Base-by-base conservation (phyloP, 2,888 invertebrate genomes). In the Cotesia congregata region DNA sequence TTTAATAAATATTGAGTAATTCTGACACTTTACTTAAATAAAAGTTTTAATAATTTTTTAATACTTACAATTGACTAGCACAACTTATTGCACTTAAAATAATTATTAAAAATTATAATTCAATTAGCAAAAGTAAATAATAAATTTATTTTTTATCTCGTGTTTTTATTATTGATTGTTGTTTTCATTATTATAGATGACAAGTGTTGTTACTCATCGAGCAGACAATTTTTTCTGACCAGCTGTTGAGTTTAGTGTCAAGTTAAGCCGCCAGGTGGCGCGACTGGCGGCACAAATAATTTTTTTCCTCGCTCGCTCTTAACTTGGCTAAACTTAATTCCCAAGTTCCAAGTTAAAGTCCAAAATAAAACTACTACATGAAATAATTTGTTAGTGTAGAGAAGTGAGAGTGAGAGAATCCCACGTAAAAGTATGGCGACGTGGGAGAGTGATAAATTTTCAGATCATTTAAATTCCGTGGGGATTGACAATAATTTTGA, bases 391-490 rank as follows among this genome's bases (percentile, higher is more conserved):
- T 65, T 20, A 65, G 38, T 62, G 62, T 62, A 17, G 62, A 15
- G n/a, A 62, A n/a, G n/a, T 12, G 38, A 30, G 12, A 12, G 20
- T 30, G 30, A 30, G 30, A 30, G 2, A 50, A 50, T 12, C 50
- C 9, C 12, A 50, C 50, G 50, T 50, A 50, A 50, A 80, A 78
- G 87, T 85, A 90, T 90, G 90, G 89, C 89, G 89, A 88, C 88
- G 85, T 89, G 90, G 89, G 85, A 84, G 80, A 85, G 85, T 83
- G 88, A 86, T 78, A 88, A 86, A 83, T 86, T 86, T 82, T 82
- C 82, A 72, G 83, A 84, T 39, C 80, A 82, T 74, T 83, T 79
- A 77, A 87, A 86, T 81, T 82, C 83, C 77, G 84, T 85, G 62
- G 83, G 82, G 65, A 85, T 84, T 64, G 86, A 82, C 60, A 83